Conservation (phyloP, 2,113 vertebrate species). For the Larimichthys crocea region DNA sequence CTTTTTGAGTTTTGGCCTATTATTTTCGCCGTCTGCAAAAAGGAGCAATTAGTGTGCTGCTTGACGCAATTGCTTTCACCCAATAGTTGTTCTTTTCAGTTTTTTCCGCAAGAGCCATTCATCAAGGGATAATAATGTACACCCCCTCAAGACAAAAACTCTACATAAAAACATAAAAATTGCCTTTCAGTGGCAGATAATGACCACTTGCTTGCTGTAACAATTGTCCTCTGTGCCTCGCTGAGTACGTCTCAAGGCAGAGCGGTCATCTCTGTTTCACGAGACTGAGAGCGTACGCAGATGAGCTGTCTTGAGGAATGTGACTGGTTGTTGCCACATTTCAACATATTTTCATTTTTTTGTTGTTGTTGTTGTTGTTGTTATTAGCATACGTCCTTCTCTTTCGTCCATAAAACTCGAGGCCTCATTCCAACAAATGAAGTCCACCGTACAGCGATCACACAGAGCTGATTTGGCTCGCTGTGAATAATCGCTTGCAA, state of each 20-base stretch:
- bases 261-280: constrained; percentile 4
- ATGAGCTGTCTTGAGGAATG: background rate
- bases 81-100: constrained; percentile 35
- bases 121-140: constrained; percentile 5
- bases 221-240: background rate
- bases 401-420: background rate
- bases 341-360: background rate
- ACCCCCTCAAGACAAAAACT: background rate
- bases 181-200: constrained; percentile 21
- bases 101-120: constrained; percentile 23
- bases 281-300: background rate
- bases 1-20: constrained; percentile 31
- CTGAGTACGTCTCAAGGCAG: constrained; percentile 12
- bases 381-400: background rate
- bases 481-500: constrained; percentile 8
- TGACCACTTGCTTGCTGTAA: constrained; percentile 12
- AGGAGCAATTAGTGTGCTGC: constrained; percentile 40
- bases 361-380: background rate
- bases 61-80: constrained; percentile 51
- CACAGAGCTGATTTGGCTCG: constrained; percentile 28
- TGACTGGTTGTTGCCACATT: background rate
- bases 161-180: constrained; percentile 5
- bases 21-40: constrained; percentile 49
- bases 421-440: constrained; percentile 12
- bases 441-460: background rate